Base-by-base conservation (phyloP, 2,888 invertebrate species). In the Parapristionchus giblindavisi region DNA sequence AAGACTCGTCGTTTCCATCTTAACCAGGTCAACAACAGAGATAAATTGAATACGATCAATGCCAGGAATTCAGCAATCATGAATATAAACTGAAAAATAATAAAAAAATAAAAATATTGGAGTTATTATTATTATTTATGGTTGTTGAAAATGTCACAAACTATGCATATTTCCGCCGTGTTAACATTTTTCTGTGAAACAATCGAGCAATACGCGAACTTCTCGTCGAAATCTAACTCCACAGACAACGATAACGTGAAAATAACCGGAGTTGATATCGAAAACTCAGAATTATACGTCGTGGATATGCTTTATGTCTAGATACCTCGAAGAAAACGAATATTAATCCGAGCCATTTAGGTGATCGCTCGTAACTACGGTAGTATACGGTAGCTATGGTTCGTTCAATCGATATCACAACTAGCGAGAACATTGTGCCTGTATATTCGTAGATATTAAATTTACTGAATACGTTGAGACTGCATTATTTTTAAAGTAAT, bases 161-260 rank as follows among this genome's bases (percentile, higher is more conserved):
- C 63, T 21, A 43, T 17, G 6, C 40, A 43, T 11, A 17, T n/a
- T 29, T 43, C 32, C 17, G 32, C 63, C 1, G 43, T 29, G 1
- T 65, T 43, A 29, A 65, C 40, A 24, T 65, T 65, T 2, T 17
- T 29, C 14, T 17, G 8, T 17, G 63, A 65, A 43, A 65, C 63
- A 29, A 65, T 43, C 2, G 63, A 29, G n/a, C 63, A 65, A 17
- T 65, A 65, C 2, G 63, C 40, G n/a, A 65, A 65, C 32, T n/a
- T 40, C 29, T 21, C 17, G 11, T 40, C 11, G 43, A 65, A 65
- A 21, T 43, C 40, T 21, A 36, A 65, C 43, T 65, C 24, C 4
- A 43, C 6, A 8, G 63, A 29, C 29, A 36, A 40, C 8, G 43
- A 43, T 24, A 40, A 40, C 5, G 43, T 43, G 29, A 24, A 65